A percentile compares a stretch with the other conserved stretches of the same genome.
phyloP scores from a whole-genome alignment of 1,140 invertebrate genomes.

The Sinonovacula constricta region DNA sequence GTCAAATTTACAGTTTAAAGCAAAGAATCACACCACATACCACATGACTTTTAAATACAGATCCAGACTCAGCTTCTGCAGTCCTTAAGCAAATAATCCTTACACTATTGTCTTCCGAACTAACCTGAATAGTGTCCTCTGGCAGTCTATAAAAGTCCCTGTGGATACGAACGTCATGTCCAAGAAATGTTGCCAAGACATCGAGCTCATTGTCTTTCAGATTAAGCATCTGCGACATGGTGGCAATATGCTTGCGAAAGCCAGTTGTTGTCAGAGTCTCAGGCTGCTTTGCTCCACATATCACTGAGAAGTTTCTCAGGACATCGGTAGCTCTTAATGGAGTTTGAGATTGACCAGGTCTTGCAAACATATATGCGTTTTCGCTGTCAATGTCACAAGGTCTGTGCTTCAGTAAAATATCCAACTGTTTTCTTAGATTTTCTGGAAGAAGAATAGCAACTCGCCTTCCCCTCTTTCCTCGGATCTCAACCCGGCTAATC shows the following conservation, averaged over 20 bases:
- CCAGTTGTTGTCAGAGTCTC: constrained; percentile 69
- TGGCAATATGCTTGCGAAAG: constrained; percentile 56
- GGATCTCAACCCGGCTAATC: constrained; percentile 25
- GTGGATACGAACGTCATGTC: too few species aligned
- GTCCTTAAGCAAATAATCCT: too few species aligned
- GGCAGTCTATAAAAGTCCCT: constrained; percentile 55
- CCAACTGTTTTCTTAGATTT: too few species aligned
- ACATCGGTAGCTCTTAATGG: too few species aligned
- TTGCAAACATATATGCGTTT: constrained; percentile 51
- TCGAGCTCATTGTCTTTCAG: constrained; percentile 57
- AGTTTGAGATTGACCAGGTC: constrained; percentile 11
- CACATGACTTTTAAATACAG: too few species aligned
- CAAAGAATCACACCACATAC: too few species aligned
- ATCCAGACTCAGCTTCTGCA: too few species aligned
- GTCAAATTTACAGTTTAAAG: too few species aligned
- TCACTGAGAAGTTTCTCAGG: too few species aligned
- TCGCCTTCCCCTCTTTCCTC: constrained; percentile 44
- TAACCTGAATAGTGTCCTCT: too few species aligned
- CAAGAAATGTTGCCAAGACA: constrained; percentile 44
- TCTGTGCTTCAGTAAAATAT: too few species aligned
- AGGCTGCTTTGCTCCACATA: constrained; percentile 36
- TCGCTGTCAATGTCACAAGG: constrained; percentile 1
- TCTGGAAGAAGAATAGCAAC: constrained; percentile 35
- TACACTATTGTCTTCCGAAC: too few species aligned
- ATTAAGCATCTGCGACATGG: constrained; percentile 47